phyloP scores from a whole-genome alignment of 2,113 vertebrate species.

The Microcebus jonahi region DNA sequence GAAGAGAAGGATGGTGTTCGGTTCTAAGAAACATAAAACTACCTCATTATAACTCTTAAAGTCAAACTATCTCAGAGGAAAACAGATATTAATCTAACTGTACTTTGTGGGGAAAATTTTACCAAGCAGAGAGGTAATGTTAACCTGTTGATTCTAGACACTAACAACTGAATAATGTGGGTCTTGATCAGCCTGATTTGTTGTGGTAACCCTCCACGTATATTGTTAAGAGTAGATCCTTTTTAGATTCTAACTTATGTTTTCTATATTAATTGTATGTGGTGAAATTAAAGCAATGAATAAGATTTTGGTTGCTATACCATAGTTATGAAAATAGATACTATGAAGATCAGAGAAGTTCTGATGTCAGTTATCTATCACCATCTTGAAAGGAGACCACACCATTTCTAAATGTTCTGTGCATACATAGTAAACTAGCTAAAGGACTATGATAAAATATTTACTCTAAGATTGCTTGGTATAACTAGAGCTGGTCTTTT shows the following conservation, averaged over 20 bases:
- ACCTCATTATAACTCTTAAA: background rate
- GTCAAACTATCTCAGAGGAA: background rate
- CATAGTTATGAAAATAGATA: background rate
- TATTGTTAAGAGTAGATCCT: background rate
- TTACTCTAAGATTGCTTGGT: background rate
- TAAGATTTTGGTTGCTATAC: background rate
- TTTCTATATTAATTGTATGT: background rate
- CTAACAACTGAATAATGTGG: background rate
- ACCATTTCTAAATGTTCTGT: constrained; percentile 41
- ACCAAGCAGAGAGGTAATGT: background rate
- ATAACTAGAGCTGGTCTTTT: background rate
- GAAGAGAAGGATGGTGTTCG: background rate
- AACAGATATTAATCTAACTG: background rate
- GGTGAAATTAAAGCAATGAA: background rate
- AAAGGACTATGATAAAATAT: background rate
- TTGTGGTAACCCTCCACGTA: background rate
- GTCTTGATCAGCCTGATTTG: background rate
- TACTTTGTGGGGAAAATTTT: background rate
- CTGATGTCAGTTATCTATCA: background rate
- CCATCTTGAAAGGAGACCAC: background rate
- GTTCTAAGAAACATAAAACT: constrained; percentile 9
- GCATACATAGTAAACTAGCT: background rate
- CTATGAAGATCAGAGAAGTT: background rate
- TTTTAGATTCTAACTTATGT: background rate
- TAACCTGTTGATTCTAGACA: background rate